These are phyloP conservation scores for Holacanthella duospinosa DNA, from an alignment of 2,888 invertebrate genomes.

Conservation along the genomic window DNA sequence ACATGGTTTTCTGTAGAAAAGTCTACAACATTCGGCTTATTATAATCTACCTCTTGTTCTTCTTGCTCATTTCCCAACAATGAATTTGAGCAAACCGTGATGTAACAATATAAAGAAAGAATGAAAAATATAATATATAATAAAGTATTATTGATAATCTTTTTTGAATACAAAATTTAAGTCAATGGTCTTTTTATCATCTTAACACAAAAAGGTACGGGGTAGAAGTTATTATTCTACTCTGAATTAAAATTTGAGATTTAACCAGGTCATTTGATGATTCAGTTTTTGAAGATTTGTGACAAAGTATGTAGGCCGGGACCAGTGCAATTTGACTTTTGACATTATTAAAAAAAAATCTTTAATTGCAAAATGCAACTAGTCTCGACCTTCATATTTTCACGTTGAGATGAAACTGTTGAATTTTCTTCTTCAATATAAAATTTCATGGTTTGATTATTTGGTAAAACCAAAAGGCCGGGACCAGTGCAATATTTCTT, in stretches of 20 bases:
- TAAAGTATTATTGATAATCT: too few relatives aligned
- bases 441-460: not conserved
- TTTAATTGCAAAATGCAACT: constrained; percentile 35
- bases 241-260: not conserved
- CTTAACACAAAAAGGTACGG: too few relatives aligned
- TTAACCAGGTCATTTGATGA: not conserved
- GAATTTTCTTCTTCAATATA: not conserved
- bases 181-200: too few relatives aligned
- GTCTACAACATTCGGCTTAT: too few relatives aligned
- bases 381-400: constrained; percentile 34
- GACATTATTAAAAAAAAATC: too few relatives aligned
- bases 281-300: not conserved
- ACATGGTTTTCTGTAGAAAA: too few relatives aligned
- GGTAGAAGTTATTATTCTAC: not conserved
- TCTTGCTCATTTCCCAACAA: too few relatives aligned
- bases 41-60: too few relatives aligned
- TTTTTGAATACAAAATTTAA: not conserved
- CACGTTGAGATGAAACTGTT: too few relatives aligned
- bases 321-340: constrained; percentile 38
- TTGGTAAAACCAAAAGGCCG: constrained; percentile 33
- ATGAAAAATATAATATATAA: too few relatives aligned
- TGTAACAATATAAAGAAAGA: too few relatives aligned
- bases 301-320: constrained; percentile 37
- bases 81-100: too few relatives aligned
- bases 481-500: constrained; percentile 39